Base-by-base conservation (phyloP, 2,113 vertebrate species). In the Ploceus nigricollis region DNA sequence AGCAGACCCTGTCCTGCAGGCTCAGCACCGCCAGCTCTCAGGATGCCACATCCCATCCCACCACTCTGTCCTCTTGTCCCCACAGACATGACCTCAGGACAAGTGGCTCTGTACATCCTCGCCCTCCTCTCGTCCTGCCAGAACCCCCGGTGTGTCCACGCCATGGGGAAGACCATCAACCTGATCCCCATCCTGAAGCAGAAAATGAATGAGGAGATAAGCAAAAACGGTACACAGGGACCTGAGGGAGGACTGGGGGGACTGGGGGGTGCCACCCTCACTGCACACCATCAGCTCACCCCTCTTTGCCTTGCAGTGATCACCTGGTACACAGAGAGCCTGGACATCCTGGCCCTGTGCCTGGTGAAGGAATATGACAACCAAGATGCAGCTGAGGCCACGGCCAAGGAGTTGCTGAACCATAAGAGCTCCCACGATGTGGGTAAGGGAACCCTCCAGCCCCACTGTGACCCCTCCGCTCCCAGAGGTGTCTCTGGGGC, bases 351-450 rank as follows among this genome's bases (percentile, higher is more conserved):
- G 63, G 63, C 78, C 51, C 50, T 81, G 63, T 81, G 78, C 63
- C 78, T 81, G 51, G 23, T 8, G n/a, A 56, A 81, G 51, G 78
- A 81, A 31, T 16, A 56, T 5, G 40, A 56, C n/a, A 13, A 16
- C 77, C 10, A 10, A 20, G 51, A 56, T 25, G 63, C n/a, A 31
- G 40, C 12, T 5, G 6, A 5, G 40, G 63, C 63, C 2, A 7
- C 56, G 22, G 63, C 61, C 2, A 0, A 56, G 63, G 40, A 56
- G 63, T 4, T 81, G 63, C 51, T 47, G 51, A 31, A 39, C 1
- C 2, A 3, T 3, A 2, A 8, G 4, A 45, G 27, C 21, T 37
- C 15, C 50, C 33, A 3, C 4, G 0, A 0, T 16, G 77, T 56
- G 51, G 78, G 63, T 81, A 68, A 56, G 40, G 40, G 51, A 68